phyloP scores from a whole-genome alignment of 2,113 vertebrate species.

The Tragelaphus imberbis region DNA sequence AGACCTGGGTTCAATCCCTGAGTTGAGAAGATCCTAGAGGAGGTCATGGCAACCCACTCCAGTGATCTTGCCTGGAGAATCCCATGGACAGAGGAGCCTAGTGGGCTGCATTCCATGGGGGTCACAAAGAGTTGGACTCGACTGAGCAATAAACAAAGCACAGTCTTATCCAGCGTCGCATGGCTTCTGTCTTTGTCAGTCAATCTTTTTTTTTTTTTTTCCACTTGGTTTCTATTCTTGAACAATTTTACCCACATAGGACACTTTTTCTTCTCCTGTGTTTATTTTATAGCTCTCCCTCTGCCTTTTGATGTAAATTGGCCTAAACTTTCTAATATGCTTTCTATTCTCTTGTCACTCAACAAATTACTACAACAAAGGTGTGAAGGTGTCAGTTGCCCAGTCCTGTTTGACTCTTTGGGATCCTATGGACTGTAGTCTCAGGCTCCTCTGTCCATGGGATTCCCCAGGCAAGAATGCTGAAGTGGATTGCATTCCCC shows the following conservation, averaged over 20 bases:
- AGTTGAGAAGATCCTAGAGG: not conserved
- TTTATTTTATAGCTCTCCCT: not conserved
- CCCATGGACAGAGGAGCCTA: not conserved
- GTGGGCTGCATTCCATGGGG: not conserved
- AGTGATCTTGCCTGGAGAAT: not conserved
- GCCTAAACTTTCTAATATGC: conserved; percentile 12
- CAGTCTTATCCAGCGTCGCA: not conserved
- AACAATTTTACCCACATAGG: not conserved
- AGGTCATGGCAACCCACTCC: not conserved
- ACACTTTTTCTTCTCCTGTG: not conserved
- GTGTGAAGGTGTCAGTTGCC: not conserved
- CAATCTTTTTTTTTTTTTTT: not conserved
- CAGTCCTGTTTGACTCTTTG: not conserved
- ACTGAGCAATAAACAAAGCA: not conserved
- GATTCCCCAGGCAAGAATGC: not conserved
- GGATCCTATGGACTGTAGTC: not conserved
- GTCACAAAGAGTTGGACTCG: not conserved
- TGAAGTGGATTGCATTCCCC: not conserved
- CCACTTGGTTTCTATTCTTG: not conserved
- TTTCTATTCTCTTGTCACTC: not conserved
- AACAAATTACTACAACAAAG: not conserved
- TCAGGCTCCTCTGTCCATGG: not conserved
- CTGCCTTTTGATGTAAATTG: not conserved
- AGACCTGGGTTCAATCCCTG: accelerated
- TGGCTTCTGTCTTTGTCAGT: not conserved